Evolutionary conservation across 2,113 vertebrate genomes (phyloP).

Genomic region (Dipodomys merriami): DNA sequence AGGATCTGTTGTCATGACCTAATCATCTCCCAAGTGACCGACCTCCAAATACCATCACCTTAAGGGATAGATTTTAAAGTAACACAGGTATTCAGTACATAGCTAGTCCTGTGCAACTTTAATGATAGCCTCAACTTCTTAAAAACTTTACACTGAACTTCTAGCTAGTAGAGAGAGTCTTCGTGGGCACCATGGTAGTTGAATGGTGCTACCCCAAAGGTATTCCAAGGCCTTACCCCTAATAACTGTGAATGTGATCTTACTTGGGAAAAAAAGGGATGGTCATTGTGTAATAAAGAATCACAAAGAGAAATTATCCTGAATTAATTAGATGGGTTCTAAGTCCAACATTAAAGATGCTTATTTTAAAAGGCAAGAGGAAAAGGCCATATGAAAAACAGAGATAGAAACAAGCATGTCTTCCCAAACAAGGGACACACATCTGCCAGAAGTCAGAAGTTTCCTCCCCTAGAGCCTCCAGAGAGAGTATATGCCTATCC

Average conservation of each 20-base stretch:
- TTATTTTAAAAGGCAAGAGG: no score
- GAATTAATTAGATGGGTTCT: not conserved
- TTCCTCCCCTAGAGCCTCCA: not conserved
- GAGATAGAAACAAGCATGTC: not conserved
- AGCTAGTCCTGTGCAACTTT: not conserved
- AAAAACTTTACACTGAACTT: not conserved
- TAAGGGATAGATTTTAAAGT: not conserved
- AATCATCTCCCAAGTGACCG: not conserved
- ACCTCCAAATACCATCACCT: not conserved
- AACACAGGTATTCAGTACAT: not conserved
- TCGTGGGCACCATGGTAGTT: not conserved
- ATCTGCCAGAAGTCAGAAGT: not conserved
- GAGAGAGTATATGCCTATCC: not conserved
- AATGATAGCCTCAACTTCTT: not conserved
- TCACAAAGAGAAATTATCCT: not conserved
- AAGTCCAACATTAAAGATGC: not conserved
- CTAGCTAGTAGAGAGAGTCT: not conserved
- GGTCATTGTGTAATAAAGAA: not conserved
- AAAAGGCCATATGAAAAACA: not conserved
- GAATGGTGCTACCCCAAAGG: not conserved
- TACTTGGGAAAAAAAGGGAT: not conserved
- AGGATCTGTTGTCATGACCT: no score
- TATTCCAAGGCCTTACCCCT: not conserved
- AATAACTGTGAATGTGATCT: not conserved
- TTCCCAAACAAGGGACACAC: not conserved